Percentiles rank a stretch among this genome's conserved stretches.
Conservation (phyloP, 1,140 invertebrate genomes). For the Hyphantria cunea region DNA sequence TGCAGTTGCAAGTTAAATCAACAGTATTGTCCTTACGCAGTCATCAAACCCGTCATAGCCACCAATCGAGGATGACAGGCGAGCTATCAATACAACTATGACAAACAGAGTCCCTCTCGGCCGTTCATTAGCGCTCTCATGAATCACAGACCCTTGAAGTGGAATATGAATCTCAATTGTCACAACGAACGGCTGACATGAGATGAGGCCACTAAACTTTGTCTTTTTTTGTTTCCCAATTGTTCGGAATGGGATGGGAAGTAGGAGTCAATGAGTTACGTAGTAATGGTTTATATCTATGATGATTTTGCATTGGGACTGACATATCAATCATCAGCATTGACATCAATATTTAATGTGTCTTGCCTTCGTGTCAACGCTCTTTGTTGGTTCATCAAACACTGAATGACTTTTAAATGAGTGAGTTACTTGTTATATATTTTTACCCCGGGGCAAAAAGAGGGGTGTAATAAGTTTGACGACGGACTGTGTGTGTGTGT, state of each 20-base stretch:
- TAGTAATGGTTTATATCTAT: not conserved
- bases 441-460: no score
- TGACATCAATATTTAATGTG: no score
- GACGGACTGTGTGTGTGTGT: no score
- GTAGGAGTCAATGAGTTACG: not conserved
- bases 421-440: no score
- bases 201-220: slow-evolving; percentile 33
- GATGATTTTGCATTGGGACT: not conserved
- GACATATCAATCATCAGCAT: not conserved
- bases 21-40: not conserved
- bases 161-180: slow-evolving; percentile 63
- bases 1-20: not conserved
- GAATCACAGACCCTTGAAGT: slow-evolving; percentile 53
- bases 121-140: slow-evolving; percentile 46
- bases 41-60: slow-evolving; percentile 3
- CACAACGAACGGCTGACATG: slow-evolving; percentile 14
- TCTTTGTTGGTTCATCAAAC: no score
- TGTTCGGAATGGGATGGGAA: slow-evolving; percentile 3
- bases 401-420: no score
- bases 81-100: slow-evolving; percentile 48
- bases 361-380: no score
- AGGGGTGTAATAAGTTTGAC: no score
- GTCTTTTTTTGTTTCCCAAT: slow-evolving; percentile 12
- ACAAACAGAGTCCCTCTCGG: slow-evolving; percentile 40
- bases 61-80: slow-evolving; percentile 13